Conservation (phyloP, 2,113 vertebrate species). For the Meleagris gallopavo region DNA sequence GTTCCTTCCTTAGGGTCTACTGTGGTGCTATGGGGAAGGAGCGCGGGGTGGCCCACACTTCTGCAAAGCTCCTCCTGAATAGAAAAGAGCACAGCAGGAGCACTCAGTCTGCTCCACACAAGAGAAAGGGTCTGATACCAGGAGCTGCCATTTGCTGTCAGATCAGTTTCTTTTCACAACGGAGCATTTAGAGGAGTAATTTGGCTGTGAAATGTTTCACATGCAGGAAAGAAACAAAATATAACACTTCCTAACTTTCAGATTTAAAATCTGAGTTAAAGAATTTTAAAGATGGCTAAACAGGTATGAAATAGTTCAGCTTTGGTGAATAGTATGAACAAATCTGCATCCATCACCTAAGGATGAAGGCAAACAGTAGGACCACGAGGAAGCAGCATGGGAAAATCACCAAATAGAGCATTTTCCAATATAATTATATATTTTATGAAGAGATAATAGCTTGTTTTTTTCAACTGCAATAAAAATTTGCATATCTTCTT, state of each 20-base stretch:
- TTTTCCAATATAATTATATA: not conserved
- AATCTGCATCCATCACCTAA: not conserved
- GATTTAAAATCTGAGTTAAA: not conserved
- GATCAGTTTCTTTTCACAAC: not conserved
- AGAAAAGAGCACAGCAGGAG: not conserved
- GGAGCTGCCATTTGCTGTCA: not conserved
- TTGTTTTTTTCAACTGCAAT: not conserved
- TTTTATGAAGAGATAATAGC: not conserved
- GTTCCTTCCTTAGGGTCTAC: not conserved
- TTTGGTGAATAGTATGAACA: not conserved
- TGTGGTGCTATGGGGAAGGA: not conserved
- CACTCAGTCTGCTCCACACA: not conserved
- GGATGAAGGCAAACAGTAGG: not conserved
- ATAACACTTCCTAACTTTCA: not conserved
- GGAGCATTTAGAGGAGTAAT: not conserved
- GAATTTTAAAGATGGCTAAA: not conserved
- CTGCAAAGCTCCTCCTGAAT: not conserved
- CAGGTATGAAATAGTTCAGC: not conserved
- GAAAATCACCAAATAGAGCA: not conserved
- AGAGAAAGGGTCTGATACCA: not conserved
- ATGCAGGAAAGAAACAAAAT: not conserved
- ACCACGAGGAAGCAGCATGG: not conserved
- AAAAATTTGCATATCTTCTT: not conserved
- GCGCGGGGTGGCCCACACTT: not conserved
- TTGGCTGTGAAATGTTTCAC: not conserved